phyloP scores from a whole-genome alignment of 2,888 invertebrate species.

The Rhagonycha lutea region DNA sequence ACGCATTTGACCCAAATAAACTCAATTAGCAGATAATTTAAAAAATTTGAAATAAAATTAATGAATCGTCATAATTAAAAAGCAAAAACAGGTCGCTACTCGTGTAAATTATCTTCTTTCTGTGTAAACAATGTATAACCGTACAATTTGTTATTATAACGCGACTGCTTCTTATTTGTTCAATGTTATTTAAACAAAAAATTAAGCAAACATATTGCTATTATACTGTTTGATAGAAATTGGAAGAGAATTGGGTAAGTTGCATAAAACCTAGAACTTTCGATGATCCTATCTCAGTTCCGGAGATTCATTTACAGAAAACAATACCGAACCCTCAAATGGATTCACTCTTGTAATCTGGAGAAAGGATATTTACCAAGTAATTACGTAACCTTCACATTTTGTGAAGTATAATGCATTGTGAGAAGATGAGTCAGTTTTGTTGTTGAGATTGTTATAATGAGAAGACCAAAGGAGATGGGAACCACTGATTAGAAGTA shows the following conservation, averaged over 20 bases:
- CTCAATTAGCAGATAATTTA: background rate
- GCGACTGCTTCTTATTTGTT: background rate
- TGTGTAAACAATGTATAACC: background rate
- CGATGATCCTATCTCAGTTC: conserved; percentile 17
- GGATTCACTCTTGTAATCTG: conserved; percentile 2
- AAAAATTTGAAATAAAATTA: background rate
- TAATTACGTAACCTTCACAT: conserved; percentile 18
- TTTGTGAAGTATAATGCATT: conserved; percentile 9
- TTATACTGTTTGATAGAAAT: background rate
- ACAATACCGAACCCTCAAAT: conserved; percentile 20
- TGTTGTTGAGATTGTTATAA: background rate
- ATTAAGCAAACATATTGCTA: background rate
- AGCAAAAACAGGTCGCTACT: background rate
- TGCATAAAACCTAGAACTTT: conserved; percentile 16
- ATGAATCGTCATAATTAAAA: background rate
- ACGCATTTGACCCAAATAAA: background rate
- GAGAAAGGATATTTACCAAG: conserved; percentile 15
- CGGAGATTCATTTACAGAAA: conserved; percentile 18
- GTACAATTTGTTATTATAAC: background rate
- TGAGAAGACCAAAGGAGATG: background rate
- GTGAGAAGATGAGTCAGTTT: background rate
- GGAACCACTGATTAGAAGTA: background rate
- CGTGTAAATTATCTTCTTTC: background rate
- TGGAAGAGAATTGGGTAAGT: background rate
- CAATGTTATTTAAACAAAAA: background rate